Evolutionary conservation across 92 coral and sea anemone genomes (phyloP).

Genomic region (Pocillopora grandis): DNA sequence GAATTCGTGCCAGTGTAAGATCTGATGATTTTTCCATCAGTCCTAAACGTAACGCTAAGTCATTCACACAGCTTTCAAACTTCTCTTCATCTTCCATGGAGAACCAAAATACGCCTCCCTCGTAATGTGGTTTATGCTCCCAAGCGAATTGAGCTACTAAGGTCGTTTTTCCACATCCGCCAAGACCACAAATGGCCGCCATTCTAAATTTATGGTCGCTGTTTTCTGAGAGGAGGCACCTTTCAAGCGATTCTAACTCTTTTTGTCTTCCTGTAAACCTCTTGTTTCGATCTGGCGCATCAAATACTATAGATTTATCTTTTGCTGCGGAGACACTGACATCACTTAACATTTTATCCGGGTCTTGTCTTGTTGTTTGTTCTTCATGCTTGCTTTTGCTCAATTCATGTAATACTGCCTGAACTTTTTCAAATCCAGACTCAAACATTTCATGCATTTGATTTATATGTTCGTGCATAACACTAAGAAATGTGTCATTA

Average conservation of each 20-base stretch:
- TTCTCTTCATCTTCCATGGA: slow-evolving; percentile 61
- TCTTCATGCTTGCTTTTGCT: too few species aligned
- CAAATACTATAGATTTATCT: not conserved
- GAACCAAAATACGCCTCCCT: slow-evolving; percentile 80
- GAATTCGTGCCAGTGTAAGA: slow-evolving; percentile 49
- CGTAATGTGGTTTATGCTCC: slow-evolving; percentile 46
- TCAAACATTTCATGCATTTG: not conserved
- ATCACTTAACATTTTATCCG: not conserved
- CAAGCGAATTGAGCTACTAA: slow-evolving; percentile 71
- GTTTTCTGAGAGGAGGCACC: slow-evolving; percentile 4
- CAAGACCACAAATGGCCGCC: slow-evolving; percentile 69
- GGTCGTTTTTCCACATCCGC: slow-evolving; percentile 81
- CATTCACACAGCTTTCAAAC: slow-evolving; percentile 55
- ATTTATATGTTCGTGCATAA: not conserved
- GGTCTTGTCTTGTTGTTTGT: not conserved
- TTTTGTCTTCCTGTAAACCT: slow-evolving; percentile 55
- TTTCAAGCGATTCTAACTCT: slow-evolving; percentile 37
- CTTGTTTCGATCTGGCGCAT: slow-evolving; percentile 61
- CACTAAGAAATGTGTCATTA: slow-evolving; percentile 20
- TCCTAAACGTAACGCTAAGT: slow-evolving; percentile 42
- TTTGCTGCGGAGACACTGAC: too few species aligned
- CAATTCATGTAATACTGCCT: not conserved
- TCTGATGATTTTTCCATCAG: slow-evolving; percentile 42
- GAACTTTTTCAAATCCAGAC: not conserved
- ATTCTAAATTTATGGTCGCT: slow-evolving; percentile 3